phyloP scores from a whole-genome alignment of 2,113 vertebrate genomes.

The Danionella cerebrum region DNA sequence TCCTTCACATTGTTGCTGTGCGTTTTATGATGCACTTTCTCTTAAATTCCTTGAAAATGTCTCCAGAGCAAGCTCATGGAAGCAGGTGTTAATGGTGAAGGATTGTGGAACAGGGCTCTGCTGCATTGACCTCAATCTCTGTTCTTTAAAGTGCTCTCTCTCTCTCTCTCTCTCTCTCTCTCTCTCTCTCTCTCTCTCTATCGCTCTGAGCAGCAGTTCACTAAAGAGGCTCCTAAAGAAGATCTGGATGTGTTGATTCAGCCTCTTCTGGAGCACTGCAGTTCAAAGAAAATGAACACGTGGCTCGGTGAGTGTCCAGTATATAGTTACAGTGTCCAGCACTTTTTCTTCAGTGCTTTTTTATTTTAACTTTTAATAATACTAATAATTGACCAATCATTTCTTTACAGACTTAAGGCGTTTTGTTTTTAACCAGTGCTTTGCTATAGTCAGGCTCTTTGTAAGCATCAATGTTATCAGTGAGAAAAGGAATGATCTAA shows the following conservation, averaged over 20 bases:
- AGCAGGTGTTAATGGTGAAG: constrained; percentile 11
- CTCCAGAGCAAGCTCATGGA: background rate
- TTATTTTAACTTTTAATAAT: too few relatives aligned
- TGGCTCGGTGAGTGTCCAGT: constrained; percentile 75
- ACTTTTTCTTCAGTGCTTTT: background rate
- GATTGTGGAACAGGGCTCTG: background rate
- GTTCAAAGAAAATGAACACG: constrained; percentile 91
- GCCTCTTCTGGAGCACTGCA: constrained; percentile 88
- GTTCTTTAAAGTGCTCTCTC: background rate
- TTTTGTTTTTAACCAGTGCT: too few relatives aligned
- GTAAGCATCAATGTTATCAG: too few relatives aligned
- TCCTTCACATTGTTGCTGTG: background rate
- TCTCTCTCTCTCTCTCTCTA: background rate
- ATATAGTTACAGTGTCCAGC: background rate
- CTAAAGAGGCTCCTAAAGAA: constrained; percentile 78
- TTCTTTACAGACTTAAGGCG: too few relatives aligned
- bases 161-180: background rate
- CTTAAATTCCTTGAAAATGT: background rate
- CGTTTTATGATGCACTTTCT: background rate
- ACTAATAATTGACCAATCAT: too few relatives aligned
- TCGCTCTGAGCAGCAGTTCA: constrained; percentile 68
- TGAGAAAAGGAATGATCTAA: too few relatives aligned
- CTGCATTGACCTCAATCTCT: constrained; percentile 2
- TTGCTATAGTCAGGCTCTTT: too few relatives aligned
- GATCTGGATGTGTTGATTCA: constrained; percentile 81